Evolutionary conservation across 2,797 vertebrate genomes (phyloP), one percentile per base, ranked within the genome.

Genomic region (Oreortyx pictus): DNA sequence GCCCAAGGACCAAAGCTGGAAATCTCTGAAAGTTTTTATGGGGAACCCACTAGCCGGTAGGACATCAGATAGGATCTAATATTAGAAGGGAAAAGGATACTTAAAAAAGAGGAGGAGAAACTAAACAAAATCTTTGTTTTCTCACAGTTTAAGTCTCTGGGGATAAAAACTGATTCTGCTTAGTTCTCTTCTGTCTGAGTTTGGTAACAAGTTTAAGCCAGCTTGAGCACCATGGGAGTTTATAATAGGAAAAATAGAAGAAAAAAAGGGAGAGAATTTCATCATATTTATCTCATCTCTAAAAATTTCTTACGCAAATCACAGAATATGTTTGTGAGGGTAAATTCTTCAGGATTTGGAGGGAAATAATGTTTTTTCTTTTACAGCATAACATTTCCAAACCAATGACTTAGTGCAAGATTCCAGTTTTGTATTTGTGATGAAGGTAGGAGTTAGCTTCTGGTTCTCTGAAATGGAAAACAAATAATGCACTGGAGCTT

Each of bases 1-100:
- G 79, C 97, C 98, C n/a, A 98, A 98, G 96, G 98, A 98, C 83
- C 85, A 96, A 90, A 98, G 98, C 81, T 99, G 98, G 98, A 99
- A 98, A 96, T 97, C 98, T 5, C 97, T 98, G 39, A 97, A 96
- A 94, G 95, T 97, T 95, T 98, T 98, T 97, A 98, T 98, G 98
- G 98, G 98, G 97, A 99, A 98, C 98, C 98, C 98, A 98, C 31
- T 22, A 31, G 43, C 17, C 31, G 12, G 14, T 71, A 33, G 10
- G 47, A 37, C 54, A 56, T 47, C 24, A 14, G 11, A 14, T 29
- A 25, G 3, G 52, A 60, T 18, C 43, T 84, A 37, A 75, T 7
- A 62, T 37, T 16, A 46, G 23, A 74, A 31, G 33, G 23, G 16
- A 74, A 73, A 72, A 31, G 23, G 43, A 11, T 6, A 35, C 16